A percentile compares a stretch with the other conserved stretches of the same genome.
phyloP scores from a whole-genome alignment of 2,888 invertebrate genomes.

The Aspidiotus destructor region DNA sequence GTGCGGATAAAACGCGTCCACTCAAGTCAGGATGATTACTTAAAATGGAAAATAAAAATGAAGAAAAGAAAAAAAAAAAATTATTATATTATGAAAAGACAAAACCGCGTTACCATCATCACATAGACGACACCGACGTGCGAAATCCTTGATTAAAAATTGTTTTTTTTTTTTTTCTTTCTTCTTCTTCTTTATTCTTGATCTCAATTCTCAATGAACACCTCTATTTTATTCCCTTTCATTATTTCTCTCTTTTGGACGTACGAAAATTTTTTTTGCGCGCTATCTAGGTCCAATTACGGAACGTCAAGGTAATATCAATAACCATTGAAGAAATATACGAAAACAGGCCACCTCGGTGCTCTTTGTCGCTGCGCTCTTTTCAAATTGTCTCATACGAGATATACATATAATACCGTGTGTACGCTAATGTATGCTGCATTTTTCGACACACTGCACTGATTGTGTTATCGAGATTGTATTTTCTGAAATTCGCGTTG shows the following conservation, averaged over 20 bases:
- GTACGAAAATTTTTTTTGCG: neutral
- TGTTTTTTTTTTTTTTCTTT: constrained; percentile 27
- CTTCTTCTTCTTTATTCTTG: neutral
- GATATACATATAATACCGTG: too few relatives aligned
- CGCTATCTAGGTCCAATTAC: neutral
- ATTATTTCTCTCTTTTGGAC: neutral
- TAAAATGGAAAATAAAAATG: constrained; percentile 1
- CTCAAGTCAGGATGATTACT: constrained; percentile 2
- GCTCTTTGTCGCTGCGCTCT: too few relatives aligned
- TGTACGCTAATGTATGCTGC: too few relatives aligned
- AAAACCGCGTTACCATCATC: too few relatives aligned
- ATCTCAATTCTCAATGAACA: neutral
- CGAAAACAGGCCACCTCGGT: too few relatives aligned
- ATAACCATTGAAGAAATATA: neutral
- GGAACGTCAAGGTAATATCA: constrained; percentile 3
- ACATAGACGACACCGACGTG: neutral
- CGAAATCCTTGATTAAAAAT: constrained; percentile 21
- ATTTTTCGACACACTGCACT: too few relatives aligned
- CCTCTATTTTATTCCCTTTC: neutral
- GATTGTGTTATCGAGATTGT: too few relatives aligned
- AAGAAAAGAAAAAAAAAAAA: neutral
- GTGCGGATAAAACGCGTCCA: neutral
- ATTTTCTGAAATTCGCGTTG: too few relatives aligned
- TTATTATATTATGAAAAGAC: too few relatives aligned
- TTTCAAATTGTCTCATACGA: too few relatives aligned